Base-by-base conservation (phyloP, 1,140 invertebrate species). In the Papilio polyxenes region DNA sequence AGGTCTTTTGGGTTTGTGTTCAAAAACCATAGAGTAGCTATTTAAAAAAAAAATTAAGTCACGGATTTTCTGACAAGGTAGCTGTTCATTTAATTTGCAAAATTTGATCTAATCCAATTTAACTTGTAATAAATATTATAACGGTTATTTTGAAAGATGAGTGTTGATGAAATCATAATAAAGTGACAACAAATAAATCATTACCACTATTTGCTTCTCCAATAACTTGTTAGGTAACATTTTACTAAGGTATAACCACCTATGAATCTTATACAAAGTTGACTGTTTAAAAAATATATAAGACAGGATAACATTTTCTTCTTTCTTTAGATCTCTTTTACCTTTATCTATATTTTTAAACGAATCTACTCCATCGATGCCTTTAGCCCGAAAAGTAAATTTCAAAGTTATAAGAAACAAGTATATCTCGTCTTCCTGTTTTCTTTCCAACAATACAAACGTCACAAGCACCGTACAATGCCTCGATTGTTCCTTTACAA, bases 401-500 rank as follows among this genome's bases (percentile, higher is more conserved):
- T 44, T 69, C 56, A 82, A 69, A 85, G 79, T 86, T 85, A 83
- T 80, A 79, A 79, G 62, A 87, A 85, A 87, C 44, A 81, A 87
- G 81, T 82, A 84, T 83, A 80, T 44, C 10, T 49, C 40, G 83
- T 83, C 84, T 87, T 89, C 83, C 82, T 86, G 83, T 83, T 85
- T 86, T 85, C 82, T 49, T 84, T 81, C 79, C 75, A 83, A 86
- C 82, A 87, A 85, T 86, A 81, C 84, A 83, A 75, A 82, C 82
- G 77, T 83, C 81, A 81, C 81, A 80, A 65, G 80, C 81, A 76
- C 65, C 81, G 74, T 85, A 85, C 82, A 86, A 83, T 85, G 48
- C 77, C 82, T 82, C 81, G 76, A 85, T 88, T 88, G 86, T 87
- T 82, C 74, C 77, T 69, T 62, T 44, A 87, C 85, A 87, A 83